phyloP scores from a whole-genome alignment of 2,797 vertebrate genomes.

The Paratrypauchen microcephalus region DNA sequence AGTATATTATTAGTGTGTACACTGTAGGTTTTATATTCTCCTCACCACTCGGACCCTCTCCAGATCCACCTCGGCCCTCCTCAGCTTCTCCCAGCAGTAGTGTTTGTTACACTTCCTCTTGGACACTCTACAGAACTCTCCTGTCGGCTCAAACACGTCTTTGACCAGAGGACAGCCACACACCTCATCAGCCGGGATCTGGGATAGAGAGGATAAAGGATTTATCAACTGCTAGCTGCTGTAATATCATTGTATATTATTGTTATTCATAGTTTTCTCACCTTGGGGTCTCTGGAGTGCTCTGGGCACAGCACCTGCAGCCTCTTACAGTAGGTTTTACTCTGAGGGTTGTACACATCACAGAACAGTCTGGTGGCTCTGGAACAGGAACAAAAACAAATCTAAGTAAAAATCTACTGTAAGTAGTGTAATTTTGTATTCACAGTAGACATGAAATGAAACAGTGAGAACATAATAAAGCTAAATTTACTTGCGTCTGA shows the following conservation, averaged over 20 bases:
- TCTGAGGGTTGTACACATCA: constrained; percentile 92
- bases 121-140: constrained; percentile 90
- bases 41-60: constrained; percentile 80
- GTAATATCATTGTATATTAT: not conserved
- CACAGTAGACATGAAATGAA: not conserved
- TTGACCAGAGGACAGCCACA: constrained; percentile 90
- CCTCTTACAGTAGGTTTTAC: constrained; percentile 91
- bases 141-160: constrained; percentile 90
- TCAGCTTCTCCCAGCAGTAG: constrained; percentile 94
- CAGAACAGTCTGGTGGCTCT: constrained; percentile 91
- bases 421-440: not conserved
- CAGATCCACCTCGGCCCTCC: constrained; percentile 89
- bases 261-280: constrained; percentile 27
- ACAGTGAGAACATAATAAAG: not conserved
- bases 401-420: no score
- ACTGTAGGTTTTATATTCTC: not conserved
- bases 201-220: not conserved
- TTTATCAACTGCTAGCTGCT: no score
- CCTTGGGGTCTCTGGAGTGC: constrained; percentile 91
- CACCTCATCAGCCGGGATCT: constrained; percentile 90
- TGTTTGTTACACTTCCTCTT: constrained; percentile 92
- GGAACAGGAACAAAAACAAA: not conserved
- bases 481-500: not conserved
- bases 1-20: not conserved
- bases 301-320: constrained; percentile 91